Conservation (phyloP, 2,888 invertebrate genomes). For the Mesoligia furuncula region DNA sequence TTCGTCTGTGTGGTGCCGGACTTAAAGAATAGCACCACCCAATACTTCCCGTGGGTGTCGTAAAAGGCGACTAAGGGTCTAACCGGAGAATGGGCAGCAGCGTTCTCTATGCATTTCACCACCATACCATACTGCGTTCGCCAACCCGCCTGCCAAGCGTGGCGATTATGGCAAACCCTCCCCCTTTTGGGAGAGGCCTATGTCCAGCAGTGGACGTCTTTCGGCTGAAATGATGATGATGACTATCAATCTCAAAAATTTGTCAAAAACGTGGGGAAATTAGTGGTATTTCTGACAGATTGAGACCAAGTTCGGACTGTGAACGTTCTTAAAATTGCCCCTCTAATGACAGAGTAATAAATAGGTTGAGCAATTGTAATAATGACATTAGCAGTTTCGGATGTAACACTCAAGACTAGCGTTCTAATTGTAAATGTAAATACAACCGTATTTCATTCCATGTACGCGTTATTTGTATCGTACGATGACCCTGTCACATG, state of each 20-base stretch:
- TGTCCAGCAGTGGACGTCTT: too few species aligned
- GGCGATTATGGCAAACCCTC: too few species aligned
- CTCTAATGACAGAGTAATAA: constrained; percentile 14
- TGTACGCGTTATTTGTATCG: constrained; percentile 27
- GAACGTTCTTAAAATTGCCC: background rate
- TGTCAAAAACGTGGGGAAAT: background rate
- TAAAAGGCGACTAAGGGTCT: too few species aligned
- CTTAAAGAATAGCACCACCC: too few species aligned
- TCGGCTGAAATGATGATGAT: too few species aligned
- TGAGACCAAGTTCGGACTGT: background rate
- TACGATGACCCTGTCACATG: constrained; percentile 35
- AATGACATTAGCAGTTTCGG: constrained; percentile 25
- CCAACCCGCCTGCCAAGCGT: too few species aligned
- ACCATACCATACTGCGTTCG: too few species aligned
- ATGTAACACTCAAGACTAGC: constrained; percentile 6
- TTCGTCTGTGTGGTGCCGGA: too few species aligned
- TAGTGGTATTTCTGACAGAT: background rate
- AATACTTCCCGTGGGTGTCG: too few species aligned
- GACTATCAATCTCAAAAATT: background rate
- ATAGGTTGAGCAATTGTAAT: background rate
- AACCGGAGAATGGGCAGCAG: too few species aligned
- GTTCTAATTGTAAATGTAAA: constrained; percentile 38
- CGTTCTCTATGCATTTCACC: too few species aligned
- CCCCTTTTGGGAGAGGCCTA: too few species aligned
- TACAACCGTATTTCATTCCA: constrained; percentile 7